Percentiles rank a stretch among this genome's conserved stretches.
phyloP scores from a whole-genome alignment of 2,797 vertebrate species.

The Selene dorsalis region DNA sequence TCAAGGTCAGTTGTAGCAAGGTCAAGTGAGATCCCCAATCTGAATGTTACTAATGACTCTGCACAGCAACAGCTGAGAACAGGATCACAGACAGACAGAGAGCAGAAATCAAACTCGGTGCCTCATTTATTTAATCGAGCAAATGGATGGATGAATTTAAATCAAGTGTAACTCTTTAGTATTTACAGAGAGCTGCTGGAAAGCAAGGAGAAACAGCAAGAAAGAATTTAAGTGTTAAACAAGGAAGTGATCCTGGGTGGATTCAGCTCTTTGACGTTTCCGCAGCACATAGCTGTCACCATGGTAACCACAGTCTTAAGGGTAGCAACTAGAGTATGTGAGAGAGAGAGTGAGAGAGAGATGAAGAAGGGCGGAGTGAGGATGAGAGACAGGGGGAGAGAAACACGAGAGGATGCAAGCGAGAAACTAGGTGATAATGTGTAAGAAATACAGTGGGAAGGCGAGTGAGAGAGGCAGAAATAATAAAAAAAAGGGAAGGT shows the following conservation, averaged over 20 bases:
- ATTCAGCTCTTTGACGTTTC: slow-evolving; percentile 82
- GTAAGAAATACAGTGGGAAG: slow-evolving; percentile 51
- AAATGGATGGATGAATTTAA: slow-evolving; percentile 34
- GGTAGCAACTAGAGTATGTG: slow-evolving; percentile 76
- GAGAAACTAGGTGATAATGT: slow-evolving; percentile 60
- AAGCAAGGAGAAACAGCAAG: slow-evolving; percentile 40
- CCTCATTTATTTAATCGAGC: slow-evolving; percentile 32
- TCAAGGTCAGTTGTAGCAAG: slow-evolving; percentile 79
- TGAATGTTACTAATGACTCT: slow-evolving; percentile 62
- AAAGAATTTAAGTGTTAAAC: slow-evolving; percentile 73
- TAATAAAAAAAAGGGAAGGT: slow-evolving; percentile 11
- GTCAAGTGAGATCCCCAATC: slow-evolving; percentile 70
- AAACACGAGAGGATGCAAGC: slow-evolving; percentile 42
- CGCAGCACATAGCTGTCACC: slow-evolving; percentile 84
- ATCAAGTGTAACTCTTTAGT: slow-evolving; percentile 27
- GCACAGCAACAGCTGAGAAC: slow-evolving; percentile 70
- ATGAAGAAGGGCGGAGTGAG: slow-evolving; percentile 68
- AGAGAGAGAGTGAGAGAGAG: slow-evolving; percentile 64
- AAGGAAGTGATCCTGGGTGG: slow-evolving; percentile 78
- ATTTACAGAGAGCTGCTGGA: slow-evolving; percentile 30
- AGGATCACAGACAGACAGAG: slow-evolving; percentile 28
- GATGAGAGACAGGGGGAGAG: slow-evolving; percentile 60
- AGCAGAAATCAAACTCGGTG: slow-evolving; percentile 34
- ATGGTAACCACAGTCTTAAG: slow-evolving; percentile 86
- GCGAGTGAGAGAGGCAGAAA: slow-evolving; percentile 38